phyloP scores from a whole-genome alignment of 1,140 invertebrate species.

The Anoplophora glabripennis region DNA sequence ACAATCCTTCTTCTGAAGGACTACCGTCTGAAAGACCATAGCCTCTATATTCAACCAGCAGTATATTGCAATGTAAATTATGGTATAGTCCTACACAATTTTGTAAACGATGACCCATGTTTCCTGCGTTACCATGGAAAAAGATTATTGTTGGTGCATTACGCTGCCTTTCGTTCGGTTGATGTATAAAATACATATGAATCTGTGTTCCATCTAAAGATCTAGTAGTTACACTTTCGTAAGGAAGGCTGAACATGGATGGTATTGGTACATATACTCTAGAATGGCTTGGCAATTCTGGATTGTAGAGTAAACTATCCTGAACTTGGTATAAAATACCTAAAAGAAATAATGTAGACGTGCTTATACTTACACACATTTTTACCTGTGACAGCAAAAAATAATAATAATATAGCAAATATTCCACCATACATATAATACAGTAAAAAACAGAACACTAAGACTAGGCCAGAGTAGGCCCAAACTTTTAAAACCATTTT shows the following conservation, averaged over 20 bases:
- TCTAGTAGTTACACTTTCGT: constrained; percentile 76
- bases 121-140: constrained; percentile 95
- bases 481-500: constrained; percentile 45
- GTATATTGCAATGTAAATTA: constrained; percentile 77
- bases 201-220: constrained; percentile 78
- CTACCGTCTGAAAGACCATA: constrained; percentile 90
- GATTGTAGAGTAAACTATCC: constrained; percentile 84
- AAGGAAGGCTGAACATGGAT: constrained; percentile 77
- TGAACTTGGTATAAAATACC: constrained; percentile 81
- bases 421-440: constrained; percentile 81
- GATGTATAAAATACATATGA: constrained; percentile 84
- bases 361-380: constrained; percentile 21
- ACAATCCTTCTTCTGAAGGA: constrained; percentile 83
- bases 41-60: constrained; percentile 90
- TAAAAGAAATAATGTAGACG: constrained; percentile 44
- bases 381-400: constrained; percentile 65
- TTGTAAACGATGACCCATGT: constrained; percentile 86
- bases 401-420: constrained; percentile 66
- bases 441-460: constrained; percentile 68
- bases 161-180: constrained; percentile 63
- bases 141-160: constrained; percentile 78
- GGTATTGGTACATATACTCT: constrained; percentile 82
- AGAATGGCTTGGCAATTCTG: constrained; percentile 82
- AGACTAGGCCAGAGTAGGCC: constrained; percentile 54
- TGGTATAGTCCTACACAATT: constrained; percentile 78